Evolutionary conservation across 2,888 invertebrate genomes (phyloP), one percentile per base, ranked within the genome.

Genomic region (Drosophila anceps): DNA sequence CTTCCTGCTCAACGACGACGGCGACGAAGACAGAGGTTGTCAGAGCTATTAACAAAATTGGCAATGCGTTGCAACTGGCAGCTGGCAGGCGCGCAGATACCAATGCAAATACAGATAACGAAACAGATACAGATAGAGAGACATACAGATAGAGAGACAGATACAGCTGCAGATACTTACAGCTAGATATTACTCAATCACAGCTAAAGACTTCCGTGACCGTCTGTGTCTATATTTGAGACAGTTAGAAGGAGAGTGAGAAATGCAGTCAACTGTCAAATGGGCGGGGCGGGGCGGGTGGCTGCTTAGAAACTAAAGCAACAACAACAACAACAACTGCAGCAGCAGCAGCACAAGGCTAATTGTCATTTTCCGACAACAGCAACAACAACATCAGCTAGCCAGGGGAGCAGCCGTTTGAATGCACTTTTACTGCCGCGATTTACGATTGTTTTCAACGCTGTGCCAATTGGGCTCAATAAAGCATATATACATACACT

Each of bases 331-430:
- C 15, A 58, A 27, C 31, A 54, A 39, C 43, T 53, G 58, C 68
- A 10, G 31, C 53, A 55, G 24, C 69, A 61, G 15, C 67, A 54
- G 31, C 76, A 73, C 67, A 76, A 76, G 67, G 73, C 88, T 87
- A 87, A 87, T 87, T 87, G 90, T 78, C 79, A 88, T 87, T 86
- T 86, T 86, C 86, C 86, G 90, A 85, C 90, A 90, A 75, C 79
- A 73, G 79, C 68, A 77, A 55, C 77, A 65, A 57, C 55, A 69
- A 33, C 51, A 51, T 57, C 65, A 66, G 69, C 68, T 67, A 51
- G 63, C 63, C 35, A 50, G 65, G 75, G 76, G 71, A 66, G 72
- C 70, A 58, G 58, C 46, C 31, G 46, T 61, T 62, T 66, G 41
- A 41, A 53, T 73, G 53, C 79, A 73, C 37, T 62, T 77, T 74